Conservation (phyloP, 2,113 vertebrate genomes). For the chimpanzee (Pan troglodytes) region NHGRI_mPanTro3-v2.1_pri NC_072402.2:21338001-21338500, state of each 20-base stretch:
- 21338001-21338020: conserved; percentile 17
- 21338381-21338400: neutral
- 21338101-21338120: neutral
- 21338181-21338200: neutral
- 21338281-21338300: neutral
- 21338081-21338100: neutral
- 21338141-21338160: neutral
- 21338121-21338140: neutral
- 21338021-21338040: neutral
- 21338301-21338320: neutral
- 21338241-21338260: neutral
- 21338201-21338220: neutral
- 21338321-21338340: neutral
- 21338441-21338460: neutral
- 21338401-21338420: neutral
- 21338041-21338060: neutral
- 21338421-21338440: neutral
- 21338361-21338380: neutral
- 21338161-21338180: neutral
- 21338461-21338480: neutral
- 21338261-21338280: neutral
- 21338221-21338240: neutral
- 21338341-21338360: neutral
- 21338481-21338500: neutral
- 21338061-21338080: neutral